A percentile compares a stretch with the other conserved stretches of the same genome.
phyloP scores from a whole-genome alignment of 2,113 vertebrate species.

The Illadopsis cleaveri region DNA sequence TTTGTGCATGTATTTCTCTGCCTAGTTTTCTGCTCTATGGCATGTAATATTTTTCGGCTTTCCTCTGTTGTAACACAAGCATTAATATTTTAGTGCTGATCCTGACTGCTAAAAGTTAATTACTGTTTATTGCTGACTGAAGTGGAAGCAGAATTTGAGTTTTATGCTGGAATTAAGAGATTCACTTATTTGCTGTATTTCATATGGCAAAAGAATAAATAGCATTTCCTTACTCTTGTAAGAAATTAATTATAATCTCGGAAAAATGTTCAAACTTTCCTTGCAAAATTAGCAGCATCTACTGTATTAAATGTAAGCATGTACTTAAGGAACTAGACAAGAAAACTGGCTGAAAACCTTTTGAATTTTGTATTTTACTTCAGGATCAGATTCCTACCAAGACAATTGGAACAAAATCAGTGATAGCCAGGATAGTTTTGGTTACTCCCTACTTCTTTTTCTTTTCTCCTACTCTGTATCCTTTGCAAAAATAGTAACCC shows the following conservation, averaged over 20 bases:
- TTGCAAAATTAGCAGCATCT: not conserved
- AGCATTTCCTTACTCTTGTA: not conserved
- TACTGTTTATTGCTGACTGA: not conserved
- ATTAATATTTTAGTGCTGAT: not conserved
- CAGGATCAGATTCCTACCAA: not conserved
- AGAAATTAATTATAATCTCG: not conserved
- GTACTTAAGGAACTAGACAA: not conserved
- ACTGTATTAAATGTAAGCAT: not conserved
- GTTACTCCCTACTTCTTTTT: not conserved
- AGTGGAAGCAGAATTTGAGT: not conserved
- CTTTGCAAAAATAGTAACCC: not conserved
- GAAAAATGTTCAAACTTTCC: not conserved
- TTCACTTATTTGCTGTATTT: not conserved
- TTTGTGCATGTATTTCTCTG: not conserved
- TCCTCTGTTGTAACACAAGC: not conserved
- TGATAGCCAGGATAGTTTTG: not conserved
- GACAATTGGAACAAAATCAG: not conserved
- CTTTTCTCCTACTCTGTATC: rapidly evolving
- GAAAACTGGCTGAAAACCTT: not conserved
- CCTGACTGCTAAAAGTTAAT: not conserved
- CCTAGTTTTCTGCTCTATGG: not conserved
- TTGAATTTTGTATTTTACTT: not conserved
- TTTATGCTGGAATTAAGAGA: not conserved
- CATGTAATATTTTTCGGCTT: not conserved
- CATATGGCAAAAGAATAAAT: not conserved